Conservation (phyloP, 2,113 vertebrate genomes). For the Crotalus helleri region DNA sequence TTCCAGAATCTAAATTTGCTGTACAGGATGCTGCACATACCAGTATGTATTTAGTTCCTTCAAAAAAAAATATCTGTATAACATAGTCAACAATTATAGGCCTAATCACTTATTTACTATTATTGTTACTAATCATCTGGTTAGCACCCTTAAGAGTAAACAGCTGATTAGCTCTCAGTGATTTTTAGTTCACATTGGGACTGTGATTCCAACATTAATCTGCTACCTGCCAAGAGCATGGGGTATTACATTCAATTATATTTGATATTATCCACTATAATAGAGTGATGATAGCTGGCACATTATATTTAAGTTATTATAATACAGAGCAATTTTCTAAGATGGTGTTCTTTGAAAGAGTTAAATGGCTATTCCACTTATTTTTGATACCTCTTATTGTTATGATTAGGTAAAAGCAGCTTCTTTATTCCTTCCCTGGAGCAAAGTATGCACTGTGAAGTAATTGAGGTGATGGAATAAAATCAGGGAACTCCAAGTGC, state of each 20-base stretch:
- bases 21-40: neutral
- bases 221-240: neutral
- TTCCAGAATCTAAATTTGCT: neutral
- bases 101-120: slow-evolving; percentile 15
- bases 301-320: neutral
- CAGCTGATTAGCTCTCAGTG: slow-evolving; percentile 2
- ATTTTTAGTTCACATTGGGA: slow-evolving; percentile 10
- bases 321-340: neutral
- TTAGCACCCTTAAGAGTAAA: slow-evolving; percentile 13
- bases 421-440: neutral
- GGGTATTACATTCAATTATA: neutral
- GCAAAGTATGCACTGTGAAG: neutral
- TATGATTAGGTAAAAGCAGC: neutral
- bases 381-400: neutral
- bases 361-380: neutral
- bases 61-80: neutral
- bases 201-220: neutral
- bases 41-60: neutral
- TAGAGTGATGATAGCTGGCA: fast-evolving
- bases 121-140: slow-evolving; percentile 21
- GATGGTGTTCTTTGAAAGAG: neutral
- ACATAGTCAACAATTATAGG: slow-evolving; percentile 14
- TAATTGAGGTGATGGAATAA: neutral
- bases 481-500: neutral
- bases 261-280: neutral